Evolutionary conservation across 2,113 vertebrate species (phyloP).

Genomic region (Ophthalmolycus amberensis): DNA sequence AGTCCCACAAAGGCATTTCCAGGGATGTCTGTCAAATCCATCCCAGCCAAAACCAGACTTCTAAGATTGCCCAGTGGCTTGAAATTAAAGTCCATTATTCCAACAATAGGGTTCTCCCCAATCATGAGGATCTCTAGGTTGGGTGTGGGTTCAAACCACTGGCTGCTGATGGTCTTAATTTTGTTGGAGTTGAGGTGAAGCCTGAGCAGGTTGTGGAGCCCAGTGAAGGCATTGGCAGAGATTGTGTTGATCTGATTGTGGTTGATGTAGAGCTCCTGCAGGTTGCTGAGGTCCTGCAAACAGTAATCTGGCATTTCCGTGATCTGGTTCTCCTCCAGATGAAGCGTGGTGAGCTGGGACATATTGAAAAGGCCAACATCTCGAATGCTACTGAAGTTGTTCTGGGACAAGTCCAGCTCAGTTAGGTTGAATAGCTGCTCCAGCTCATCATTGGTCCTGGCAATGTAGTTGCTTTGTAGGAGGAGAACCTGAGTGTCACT

Average conservation of each 20-base stretch:
- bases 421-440: slow-evolving; percentile 96
- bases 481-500: slow-evolving; percentile 98
- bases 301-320: slow-evolving; percentile 94
- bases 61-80: slow-evolving; percentile 91
- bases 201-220: slow-evolving; percentile 91
- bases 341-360: slow-evolving; percentile 95
- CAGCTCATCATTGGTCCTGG: slow-evolving; percentile 90
- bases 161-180: slow-evolving; percentile 91
- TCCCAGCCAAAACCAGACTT: slow-evolving; percentile 96
- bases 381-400: slow-evolving; percentile 93
- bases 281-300: slow-evolving; percentile 92
- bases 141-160: slow-evolving; percentile 96
- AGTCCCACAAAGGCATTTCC: slow-evolving; percentile 96
- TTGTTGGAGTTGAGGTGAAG: slow-evolving; percentile 98
- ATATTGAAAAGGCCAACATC: slow-evolving; percentile 95
- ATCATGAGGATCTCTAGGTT: slow-evolving; percentile 99
- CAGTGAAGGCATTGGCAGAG: slow-evolving; percentile 91
- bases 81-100: slow-evolving; percentile 96
- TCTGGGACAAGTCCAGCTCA: slow-evolving; percentile 96
- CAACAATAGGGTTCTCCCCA: slow-evolving; percentile 96
- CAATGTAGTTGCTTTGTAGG: slow-evolving; percentile 97
- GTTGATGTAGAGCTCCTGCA: slow-evolving; percentile 98
- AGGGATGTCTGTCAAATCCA: slow-evolving; percentile 95
- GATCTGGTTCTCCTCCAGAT: slow-evolving; percentile 97
- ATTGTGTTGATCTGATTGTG: slow-evolving; percentile 98